These are phyloP conservation scores for Gonocerus acuteangulatus DNA, from an alignment of 2,888 invertebrate genomes.

Conservation along the genomic window DNA sequence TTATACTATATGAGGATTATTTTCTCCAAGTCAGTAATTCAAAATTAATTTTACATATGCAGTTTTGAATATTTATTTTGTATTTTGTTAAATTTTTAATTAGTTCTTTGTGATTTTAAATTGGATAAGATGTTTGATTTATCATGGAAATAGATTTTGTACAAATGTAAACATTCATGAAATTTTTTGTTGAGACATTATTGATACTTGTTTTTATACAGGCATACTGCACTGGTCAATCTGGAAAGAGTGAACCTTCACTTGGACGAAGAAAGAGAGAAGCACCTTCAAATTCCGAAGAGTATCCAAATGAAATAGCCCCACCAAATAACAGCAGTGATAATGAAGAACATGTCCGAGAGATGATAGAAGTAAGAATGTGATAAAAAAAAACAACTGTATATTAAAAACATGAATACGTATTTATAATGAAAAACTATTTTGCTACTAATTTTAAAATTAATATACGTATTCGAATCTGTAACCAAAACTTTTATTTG, in stretches of 20 bases:
- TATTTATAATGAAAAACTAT: too few relatives aligned
- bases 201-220: too few relatives aligned
- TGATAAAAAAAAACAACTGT: slow-evolving; percentile 6
- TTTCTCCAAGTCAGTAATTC: background rate
- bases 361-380: slow-evolving; percentile 71
- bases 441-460: too few relatives aligned
- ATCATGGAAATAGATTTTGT: too few relatives aligned
- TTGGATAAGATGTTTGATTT: too few relatives aligned
- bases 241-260: slow-evolving; percentile 72
- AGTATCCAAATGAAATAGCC: slow-evolving; percentile 39
- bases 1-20: too few relatives aligned
- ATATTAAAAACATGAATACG: too few relatives aligned
- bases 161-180: too few relatives aligned
- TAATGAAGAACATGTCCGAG: slow-evolving; percentile 66
- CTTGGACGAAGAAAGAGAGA: slow-evolving; percentile 65
- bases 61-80: background rate
- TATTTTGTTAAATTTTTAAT: background rate
- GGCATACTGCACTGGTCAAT: slow-evolving; percentile 74
- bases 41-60: too few relatives aligned
- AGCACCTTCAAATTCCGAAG: slow-evolving; percentile 41
- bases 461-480: too few relatives aligned
- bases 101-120: too few relatives aligned
- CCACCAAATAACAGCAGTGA: slow-evolving; percentile 40
- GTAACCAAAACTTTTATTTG: slow-evolving; percentile 1
- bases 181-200: too few relatives aligned